A percentile compares a stretch with the other conserved stretches of the same genome.
phyloP scores from a whole-genome alignment of 2,888 invertebrate species.

The Drosophila tripunctata region DNA sequence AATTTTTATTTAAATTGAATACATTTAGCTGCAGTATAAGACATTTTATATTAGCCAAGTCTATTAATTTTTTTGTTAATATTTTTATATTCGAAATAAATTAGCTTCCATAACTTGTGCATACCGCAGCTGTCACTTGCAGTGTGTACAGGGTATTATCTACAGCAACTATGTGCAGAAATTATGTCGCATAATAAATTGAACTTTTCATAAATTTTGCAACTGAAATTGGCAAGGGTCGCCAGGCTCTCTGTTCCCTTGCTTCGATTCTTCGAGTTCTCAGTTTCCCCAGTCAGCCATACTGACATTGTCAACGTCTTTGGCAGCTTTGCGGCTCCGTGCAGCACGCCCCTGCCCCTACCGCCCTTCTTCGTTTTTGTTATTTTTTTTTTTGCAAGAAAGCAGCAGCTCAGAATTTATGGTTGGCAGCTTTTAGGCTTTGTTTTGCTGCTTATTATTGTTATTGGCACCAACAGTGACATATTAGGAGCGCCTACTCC shows the following conservation, averaged over 20 bases:
- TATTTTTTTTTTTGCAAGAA: constrained; percentile 23
- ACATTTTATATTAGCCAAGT: too few species aligned
- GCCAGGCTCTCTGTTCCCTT: constrained; percentile 4
- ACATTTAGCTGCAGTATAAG: too few species aligned
- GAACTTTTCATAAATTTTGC: constrained; percentile 78
- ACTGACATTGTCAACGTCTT: constrained; percentile 74
- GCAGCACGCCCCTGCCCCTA: background rate
- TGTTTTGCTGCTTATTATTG: constrained; percentile 80
- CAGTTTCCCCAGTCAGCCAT: constrained; percentile 12
- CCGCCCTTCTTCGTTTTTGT: background rate
- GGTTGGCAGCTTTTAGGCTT: constrained; percentile 78
- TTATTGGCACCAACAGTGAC: constrained; percentile 81
- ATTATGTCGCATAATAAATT: constrained; percentile 75
- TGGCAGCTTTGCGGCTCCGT: constrained; percentile 37
- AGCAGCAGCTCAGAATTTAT: constrained; percentile 68
- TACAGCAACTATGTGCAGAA: constrained; percentile 62
- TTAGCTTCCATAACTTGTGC: background rate
- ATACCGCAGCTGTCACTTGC: background rate
- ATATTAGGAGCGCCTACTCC: constrained; percentile 65
- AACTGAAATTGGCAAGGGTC: constrained; percentile 71
- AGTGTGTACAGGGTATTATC: constrained; percentile 14
- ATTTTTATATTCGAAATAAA: too few species aligned
- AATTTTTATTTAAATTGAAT: too few species aligned
- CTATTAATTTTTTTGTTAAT: too few species aligned
- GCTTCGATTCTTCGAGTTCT: background rate